phyloP scores from a whole-genome alignment of 2,888 invertebrate species.

The Uropetala carovei region DNA sequence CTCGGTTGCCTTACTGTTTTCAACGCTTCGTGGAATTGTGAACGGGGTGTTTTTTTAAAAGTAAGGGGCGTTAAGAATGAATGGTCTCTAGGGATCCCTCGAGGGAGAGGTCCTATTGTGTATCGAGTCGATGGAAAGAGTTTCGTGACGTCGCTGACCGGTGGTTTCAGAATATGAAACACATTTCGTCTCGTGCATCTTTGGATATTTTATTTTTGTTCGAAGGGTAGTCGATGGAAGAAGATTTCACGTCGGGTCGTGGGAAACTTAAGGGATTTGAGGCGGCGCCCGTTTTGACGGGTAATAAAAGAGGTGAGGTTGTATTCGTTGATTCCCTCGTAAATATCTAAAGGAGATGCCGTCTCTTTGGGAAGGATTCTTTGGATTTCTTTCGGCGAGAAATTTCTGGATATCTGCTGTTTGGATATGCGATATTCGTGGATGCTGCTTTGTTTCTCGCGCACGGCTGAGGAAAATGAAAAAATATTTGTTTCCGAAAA shows the following conservation, averaged over 20 bases:
- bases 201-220: background rate
- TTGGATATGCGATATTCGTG: background rate
- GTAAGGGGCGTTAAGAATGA: background rate
- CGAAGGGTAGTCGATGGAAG: background rate
- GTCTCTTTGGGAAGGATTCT: background rate
- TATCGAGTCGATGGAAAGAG: no score
- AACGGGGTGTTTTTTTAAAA: background rate
- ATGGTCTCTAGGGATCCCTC: no score
- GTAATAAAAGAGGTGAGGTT: background rate
- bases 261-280: background rate
- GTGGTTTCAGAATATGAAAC: background rate
- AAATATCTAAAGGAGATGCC: background rate
- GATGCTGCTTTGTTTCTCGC: background rate
- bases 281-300: background rate
- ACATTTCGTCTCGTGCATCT: background rate
- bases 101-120: no score
- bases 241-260: background rate
- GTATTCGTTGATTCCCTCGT: background rate
- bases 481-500: no score
- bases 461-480: background rate
- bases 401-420: background rate
- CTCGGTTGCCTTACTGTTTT: background rate
- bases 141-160: constrained; percentile 19
- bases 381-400: background rate
- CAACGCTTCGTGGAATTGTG: background rate